Evolutionary conservation across 1,140 invertebrate species (phyloP), one percentile per base, ranked within the genome.

Genomic region (Trichonephila clavata): DNA sequence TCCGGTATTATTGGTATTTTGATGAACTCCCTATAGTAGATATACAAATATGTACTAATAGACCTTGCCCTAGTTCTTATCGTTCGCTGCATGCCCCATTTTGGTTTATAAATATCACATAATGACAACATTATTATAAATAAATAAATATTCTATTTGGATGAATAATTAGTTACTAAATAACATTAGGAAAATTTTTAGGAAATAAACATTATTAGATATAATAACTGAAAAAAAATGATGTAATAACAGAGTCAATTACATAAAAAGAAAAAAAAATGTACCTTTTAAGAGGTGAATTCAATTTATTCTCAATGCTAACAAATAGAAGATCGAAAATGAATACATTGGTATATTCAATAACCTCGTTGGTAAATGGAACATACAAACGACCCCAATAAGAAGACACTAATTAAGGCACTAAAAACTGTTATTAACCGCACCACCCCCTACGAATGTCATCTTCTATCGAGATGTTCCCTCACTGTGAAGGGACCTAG

Each of bases 381-480:
- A 39, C 59, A 18, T 65, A 86, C 84, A 86, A 65, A 86, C 27
- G 59, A 61, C 59, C 60, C 59, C 39, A 21, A 86, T 86, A 20
- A 0, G 24, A 32, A 39, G 59, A 63, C 20, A 65, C 21, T 10
- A 32, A 86, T 86, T 86, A 32, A 65, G 61, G 1, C 27, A 7
- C 27, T 39, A 86, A 86, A 27, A 65, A 63, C 84, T 86, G 39
- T 86, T 18, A 86, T 86, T 86, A 63, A 32, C 3, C 21, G 13
- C 32, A 20, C 60, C 57, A 86, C 57, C 84, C 84, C 18, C 84
- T 86, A 20, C 8, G 27, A 86, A 86, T 61, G 84, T 39, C 84
- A 63, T 60, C 84, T 20, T 32, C n/a, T 60, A 86, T 86, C 84
- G 84, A 7, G 84, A 63, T 16, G 27, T 59, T 61, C 84, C 84